Conservation (phyloP, 2,888 invertebrate species). For the Syrista parreyssii region DNA sequence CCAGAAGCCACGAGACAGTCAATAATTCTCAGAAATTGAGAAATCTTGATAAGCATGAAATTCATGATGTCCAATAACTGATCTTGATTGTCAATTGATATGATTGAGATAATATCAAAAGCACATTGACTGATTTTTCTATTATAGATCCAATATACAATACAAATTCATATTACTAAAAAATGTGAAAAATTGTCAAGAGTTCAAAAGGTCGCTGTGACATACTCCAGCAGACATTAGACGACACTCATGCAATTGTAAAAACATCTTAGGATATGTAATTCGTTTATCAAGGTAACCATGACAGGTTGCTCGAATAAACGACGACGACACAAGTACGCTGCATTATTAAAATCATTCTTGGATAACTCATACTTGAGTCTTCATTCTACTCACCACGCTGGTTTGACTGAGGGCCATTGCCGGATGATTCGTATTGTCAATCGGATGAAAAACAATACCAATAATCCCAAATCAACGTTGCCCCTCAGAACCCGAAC, state of each 20-base stretch:
- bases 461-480: conserved; percentile 55
- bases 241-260: neutral
- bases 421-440: conserved; percentile 62
- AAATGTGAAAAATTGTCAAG: neutral
- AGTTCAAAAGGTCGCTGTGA: neutral
- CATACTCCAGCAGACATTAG: neutral
- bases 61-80: neutral
- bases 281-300: conserved; percentile 15
- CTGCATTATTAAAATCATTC: conserved; percentile 3
- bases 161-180: neutral
- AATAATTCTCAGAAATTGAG: neutral
- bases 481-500: conserved; percentile 59
- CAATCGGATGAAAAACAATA: conserved; percentile 58
- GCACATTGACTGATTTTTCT: neutral
- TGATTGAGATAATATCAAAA: neutral
- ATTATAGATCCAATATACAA: neutral
- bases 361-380: conserved; percentile 10
- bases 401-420: conserved; percentile 81
- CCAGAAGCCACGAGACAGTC: neutral
- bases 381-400: conserved; percentile 69
- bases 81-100: neutral
- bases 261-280: neutral
- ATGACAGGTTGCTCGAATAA: conserved; percentile 20
- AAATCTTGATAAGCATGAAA: neutral
- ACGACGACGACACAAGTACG: conserved; percentile 18